Evolutionary conservation across 2,888 invertebrate genomes (phyloP), one percentile per base, ranked within the genome.

Genomic region (Eristalinus aeneus): DNA sequence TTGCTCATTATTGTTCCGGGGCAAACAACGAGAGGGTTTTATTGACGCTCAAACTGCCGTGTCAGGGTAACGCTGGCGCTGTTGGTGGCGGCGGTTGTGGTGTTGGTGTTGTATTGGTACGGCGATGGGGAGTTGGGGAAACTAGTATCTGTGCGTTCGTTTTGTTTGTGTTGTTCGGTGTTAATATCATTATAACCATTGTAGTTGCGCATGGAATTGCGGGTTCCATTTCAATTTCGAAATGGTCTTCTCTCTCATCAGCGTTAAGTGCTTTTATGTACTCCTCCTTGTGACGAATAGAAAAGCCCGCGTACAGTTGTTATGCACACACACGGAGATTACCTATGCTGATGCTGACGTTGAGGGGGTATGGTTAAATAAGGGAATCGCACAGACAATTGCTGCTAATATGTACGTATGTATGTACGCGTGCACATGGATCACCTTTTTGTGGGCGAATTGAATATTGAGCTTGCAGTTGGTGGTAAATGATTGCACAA

Each of bases 211-310:
- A 86, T 86, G 69, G 77, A 82, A 77, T 82, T 77, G 77, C 72
- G 77, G 86, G 64, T 72, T 86, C 71, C 81, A 85, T 85, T 85
- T 76, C 81, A 65, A 61, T 61, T 81, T 63, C 67, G 60, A 54
- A 69, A 85, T 85, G 46, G 81, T 76, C 82, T 78, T 73, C 77
- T 82, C 71, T 74, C 82, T 76, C 77, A 63, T 77, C 77, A 72
- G 80, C 67, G 78, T 89, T 89, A 87, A 87, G 83, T 83, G 87
- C 75, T 79, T 83, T 87, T 79, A 87, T 83, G 78, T 83, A 75
- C 75, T 78, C 20, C 56, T 77, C 82, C 67, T 56, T 75, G 61
- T 76, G 76, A 81, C 85, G 80, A 77, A 85, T 85, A 73, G 85
- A 73, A 61, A 73, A 81, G 68, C 64, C 64, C 39, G 32, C 60